A percentile compares a stretch with the other conserved stretches of the same genome.
Evolutionary conservation across 2,113 vertebrate genomes (phyloP).

Genomic region (Brachyhypopomus occidentalis): DNA sequence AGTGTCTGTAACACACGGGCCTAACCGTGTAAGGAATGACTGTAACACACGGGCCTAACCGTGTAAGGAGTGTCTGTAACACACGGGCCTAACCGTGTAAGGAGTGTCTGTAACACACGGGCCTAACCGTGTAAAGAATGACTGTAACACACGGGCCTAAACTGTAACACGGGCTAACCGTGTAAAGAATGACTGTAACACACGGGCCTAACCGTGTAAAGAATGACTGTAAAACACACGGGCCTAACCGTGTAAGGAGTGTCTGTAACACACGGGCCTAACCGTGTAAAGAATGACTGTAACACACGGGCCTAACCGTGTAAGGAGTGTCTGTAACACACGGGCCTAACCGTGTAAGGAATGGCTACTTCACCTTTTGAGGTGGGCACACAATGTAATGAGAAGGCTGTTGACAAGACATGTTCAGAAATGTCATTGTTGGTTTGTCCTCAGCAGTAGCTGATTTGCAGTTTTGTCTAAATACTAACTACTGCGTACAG

Average conservation of each 20-base stretch:
- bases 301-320: not conserved
- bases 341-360: not conserved
- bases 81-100: not conserved
- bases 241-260: not conserved
- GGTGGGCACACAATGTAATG: not conserved
- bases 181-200: not conserved
- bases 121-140: not conserved
- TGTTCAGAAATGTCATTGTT: not conserved
- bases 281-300: not conserved
- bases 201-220: not conserved
- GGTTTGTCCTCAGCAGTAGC: not conserved
- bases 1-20: not conserved
- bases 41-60: not conserved
- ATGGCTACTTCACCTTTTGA: not conserved
- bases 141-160: not conserved
- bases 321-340: not conserved
- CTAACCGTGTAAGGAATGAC: not conserved
- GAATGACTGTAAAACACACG: not conserved
- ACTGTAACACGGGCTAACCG: too few species aligned
- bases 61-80: not conserved
- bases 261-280: not conserved
- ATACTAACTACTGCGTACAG: too few species aligned
- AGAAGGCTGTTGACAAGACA: not conserved
- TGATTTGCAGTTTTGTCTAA: not conserved
- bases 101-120: not conserved